Evolutionary conservation across 1,140 invertebrate genomes (phyloP), one percentile per base, ranked within the genome.

Genomic region (Cyphomyrmex costatus): DNA sequence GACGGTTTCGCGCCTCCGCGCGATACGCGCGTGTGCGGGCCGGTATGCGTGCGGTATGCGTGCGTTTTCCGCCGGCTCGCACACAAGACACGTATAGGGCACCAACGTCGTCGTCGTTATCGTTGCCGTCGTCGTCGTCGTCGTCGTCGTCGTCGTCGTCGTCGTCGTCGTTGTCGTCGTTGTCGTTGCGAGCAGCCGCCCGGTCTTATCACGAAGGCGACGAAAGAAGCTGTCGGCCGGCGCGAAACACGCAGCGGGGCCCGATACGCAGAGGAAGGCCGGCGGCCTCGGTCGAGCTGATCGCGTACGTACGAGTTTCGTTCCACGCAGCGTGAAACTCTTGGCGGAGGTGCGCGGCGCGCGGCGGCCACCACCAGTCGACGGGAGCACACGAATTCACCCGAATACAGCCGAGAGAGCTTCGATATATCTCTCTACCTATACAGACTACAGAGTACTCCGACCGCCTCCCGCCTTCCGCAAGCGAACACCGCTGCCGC

Each of bases 281-380:
- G 91, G 89, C 92, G 90, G 91, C 90, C 91, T 90, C 92, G 93
- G 90, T 92, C 93, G 93, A 93, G 92, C 94, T 92, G 92, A 94
- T 94, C 94, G 93, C 92, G 92, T 93, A 93, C 92, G 92, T 93
- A 94, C 92, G 93, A 94, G 93, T 93, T 94, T 93, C 93, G 92
- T 93, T 93, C 91, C 93, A 93, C 93, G 93, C 93, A 93, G 93
- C 93, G 89, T 94, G 92, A 94, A 93, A 94, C 93, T 93, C 90
- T 89, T 84, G 88, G 79, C 91, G 89, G 88, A 91, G 92, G 90
- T 93, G 94, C 94, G 92, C 92, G 77, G 77, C 61, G 77, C 63
- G 77, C 63, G 53, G 79, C 79, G 91, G 89, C 91, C 90, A 91
- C 92, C 87, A 88, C 89, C 91, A 91, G 85, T 90, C 90, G 86